Conservation (phyloP, 37 sponge, comb jelly and placozoan genomes). For the Oopsacas minuta region DNA sequence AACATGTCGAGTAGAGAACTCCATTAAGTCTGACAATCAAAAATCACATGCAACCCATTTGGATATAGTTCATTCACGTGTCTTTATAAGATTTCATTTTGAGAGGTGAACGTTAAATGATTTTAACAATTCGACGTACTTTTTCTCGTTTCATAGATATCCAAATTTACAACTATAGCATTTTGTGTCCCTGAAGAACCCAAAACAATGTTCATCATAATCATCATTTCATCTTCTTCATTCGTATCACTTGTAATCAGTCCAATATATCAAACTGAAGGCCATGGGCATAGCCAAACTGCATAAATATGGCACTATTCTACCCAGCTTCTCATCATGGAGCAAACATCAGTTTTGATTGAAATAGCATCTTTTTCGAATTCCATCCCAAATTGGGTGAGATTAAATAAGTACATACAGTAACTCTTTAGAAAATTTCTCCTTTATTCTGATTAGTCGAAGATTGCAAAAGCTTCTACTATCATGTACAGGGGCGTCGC, state of each 20-base stretch:
- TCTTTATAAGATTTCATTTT: conserved; percentile 5
- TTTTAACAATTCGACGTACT: conserved; percentile 20
- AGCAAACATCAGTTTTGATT: not conserved
- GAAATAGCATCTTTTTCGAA: not conserved
- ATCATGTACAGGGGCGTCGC: no score
- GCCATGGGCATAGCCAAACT: not conserved
- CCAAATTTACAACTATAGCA: not conserved
- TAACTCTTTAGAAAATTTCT: not conserved
- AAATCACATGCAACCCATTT: not conserved
- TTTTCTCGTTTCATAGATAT: not conserved
- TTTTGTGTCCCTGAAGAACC: not conserved
- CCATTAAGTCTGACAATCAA: conserved; percentile 12
- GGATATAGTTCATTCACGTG: conserved; percentile 1
- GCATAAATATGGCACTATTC: not conserved
- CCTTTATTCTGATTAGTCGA: not conserved
- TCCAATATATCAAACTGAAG: not conserved
- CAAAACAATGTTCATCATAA: not conserved
- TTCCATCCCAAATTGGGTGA: not conserved
- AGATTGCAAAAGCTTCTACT: not conserved
- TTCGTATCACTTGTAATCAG: not conserved
- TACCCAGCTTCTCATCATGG: not conserved
- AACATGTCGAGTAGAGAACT: not conserved
- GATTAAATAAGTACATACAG: not conserved
- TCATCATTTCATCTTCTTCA: not conserved
- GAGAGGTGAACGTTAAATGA: not conserved